These are phyloP conservation scores for Sphaerolaimus hirsutus DNA, from an alignment of 2,888 invertebrate species.

Conservation along the genomic window DNA sequence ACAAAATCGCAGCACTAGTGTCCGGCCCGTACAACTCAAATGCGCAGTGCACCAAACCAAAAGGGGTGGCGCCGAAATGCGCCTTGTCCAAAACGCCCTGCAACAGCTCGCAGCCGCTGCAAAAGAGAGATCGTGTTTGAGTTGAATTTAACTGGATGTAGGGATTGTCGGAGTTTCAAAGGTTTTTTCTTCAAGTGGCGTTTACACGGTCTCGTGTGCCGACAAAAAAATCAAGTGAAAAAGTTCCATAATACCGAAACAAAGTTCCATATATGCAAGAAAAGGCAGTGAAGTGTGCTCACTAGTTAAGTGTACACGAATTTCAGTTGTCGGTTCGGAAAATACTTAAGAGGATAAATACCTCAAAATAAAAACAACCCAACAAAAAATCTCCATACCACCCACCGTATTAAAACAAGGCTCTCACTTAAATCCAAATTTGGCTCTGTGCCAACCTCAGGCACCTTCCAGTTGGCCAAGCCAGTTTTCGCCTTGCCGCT, in stretches of 20 bases:
- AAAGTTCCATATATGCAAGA: no score
- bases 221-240: no score
- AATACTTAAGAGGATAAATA: no score
- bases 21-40: slow-evolving; percentile 80
- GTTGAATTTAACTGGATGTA: no score
- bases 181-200: no score
- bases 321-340: no score
- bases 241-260: no score
- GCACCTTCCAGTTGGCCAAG: slow-evolving; percentile 25
- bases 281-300: no score
- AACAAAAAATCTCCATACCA: background rate
- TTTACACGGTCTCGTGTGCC: no score
- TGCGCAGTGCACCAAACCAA: slow-evolving; percentile 74
- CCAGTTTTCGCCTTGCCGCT: slow-evolving; percentile 47
- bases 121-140: slow-evolving; percentile 19
- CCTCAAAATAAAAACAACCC: no score
- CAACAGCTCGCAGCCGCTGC: slow-evolving; percentile 56
- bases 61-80: slow-evolving; percentile 81
- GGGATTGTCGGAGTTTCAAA: no score
- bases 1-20: slow-evolving; percentile 53
- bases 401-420: slow-evolving; percentile 37
- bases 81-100: slow-evolving; percentile 81
- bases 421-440: slow-evolving; percentile 51
- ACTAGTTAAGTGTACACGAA: no score
- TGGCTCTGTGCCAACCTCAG: slow-evolving; percentile 8